A percentile compares a stretch with the other conserved stretches of the same genome.
phyloP scores from a whole-genome alignment of 2,797 vertebrate species.

The Parambassis ranga region DNA sequence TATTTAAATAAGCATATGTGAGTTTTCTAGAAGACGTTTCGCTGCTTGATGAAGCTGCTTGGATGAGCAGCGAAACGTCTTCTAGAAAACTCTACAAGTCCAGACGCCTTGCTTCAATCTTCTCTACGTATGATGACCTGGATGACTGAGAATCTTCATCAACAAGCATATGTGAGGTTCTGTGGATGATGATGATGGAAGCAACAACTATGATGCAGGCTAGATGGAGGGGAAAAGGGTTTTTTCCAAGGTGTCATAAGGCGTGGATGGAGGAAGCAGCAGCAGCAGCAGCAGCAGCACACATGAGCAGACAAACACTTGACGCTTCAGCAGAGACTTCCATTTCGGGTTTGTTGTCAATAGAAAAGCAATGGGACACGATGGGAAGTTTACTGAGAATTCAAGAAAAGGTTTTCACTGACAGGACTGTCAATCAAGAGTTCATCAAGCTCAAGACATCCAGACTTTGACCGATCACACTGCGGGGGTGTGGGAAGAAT shows the following conservation, averaged over 20 bases:
- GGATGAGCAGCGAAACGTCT: too few species aligned
- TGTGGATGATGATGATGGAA: not conserved
- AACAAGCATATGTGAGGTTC: conserved; percentile 4
- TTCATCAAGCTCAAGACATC: conserved; percentile 1
- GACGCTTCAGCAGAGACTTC: not conserved
- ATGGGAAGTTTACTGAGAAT: not conserved
- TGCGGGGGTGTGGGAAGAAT: not conserved
- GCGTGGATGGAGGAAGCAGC: not conserved
- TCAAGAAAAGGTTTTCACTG: conserved; percentile 11
- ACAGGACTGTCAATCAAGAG: not conserved
- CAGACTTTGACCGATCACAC: conserved; percentile 6
- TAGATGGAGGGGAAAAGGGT: not conserved
- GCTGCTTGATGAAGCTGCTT: too few species aligned
- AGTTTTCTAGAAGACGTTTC: too few species aligned
- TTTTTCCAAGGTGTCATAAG: not conserved
- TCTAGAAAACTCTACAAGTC: too few species aligned
- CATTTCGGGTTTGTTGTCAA: too few species aligned
- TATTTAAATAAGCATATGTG: too few species aligned
- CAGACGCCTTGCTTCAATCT: too few species aligned
- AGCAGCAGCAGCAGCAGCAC: conserved; percentile 13
- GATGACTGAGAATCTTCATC: too few species aligned
- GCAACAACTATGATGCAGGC: not conserved
- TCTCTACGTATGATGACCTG: too few species aligned
- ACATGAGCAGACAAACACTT: not conserved
- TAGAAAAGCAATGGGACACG: not conserved